Conservation (phyloP, 2,797 vertebrate genomes). For the Mormyrops attenuatus region DNA sequence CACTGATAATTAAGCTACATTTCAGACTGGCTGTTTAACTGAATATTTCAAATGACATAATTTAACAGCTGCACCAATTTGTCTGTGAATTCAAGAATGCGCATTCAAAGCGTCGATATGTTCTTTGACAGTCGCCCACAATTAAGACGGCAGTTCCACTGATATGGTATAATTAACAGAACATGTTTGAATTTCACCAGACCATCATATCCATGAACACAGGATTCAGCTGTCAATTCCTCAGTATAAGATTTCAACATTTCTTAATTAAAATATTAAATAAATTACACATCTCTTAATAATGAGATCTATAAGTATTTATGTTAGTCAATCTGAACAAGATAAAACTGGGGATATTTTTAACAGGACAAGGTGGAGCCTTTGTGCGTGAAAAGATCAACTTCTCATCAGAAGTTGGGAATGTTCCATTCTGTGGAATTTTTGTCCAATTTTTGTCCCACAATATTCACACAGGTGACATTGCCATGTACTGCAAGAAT, state of each 20-base stretch:
- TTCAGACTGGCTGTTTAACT: neutral
- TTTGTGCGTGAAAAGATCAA: neutral
- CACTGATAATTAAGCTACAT: neutral
- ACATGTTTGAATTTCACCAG: neutral
- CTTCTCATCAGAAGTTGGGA: neutral
- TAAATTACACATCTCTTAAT: neutral
- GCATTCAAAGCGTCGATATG: neutral
- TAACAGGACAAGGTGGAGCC: neutral
- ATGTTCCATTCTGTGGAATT: neutral
- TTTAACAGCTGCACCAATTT: neutral
- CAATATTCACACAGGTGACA: neutral
- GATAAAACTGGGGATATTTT: neutral
- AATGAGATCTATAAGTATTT: neutral
- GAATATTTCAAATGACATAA: neutral
- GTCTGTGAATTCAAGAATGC: neutral
- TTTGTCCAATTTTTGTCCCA: neutral
- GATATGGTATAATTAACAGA: neutral
- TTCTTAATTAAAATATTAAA: neutral
- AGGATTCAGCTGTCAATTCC: neutral
- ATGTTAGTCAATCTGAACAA: neutral
- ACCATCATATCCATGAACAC: neutral
- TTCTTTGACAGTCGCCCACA: neutral
- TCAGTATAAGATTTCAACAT: neutral
- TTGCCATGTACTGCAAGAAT: neutral
- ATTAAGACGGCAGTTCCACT: neutral